Evolutionary conservation across 2,888 invertebrate species (phyloP), one percentile per base, ranked within the genome.

Genomic region (Malacosoma neustria): DNA sequence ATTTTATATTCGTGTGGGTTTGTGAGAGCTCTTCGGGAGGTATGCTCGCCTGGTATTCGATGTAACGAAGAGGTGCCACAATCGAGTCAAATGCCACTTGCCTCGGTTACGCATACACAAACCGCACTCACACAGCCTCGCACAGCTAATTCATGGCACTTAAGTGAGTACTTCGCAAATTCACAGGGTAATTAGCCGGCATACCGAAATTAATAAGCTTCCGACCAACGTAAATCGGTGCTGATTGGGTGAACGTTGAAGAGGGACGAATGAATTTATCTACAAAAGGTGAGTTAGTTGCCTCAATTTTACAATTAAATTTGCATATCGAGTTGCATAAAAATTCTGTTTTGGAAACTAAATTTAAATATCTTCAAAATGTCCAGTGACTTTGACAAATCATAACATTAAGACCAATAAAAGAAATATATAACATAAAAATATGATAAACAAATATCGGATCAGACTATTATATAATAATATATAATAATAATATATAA

Each of bases 221-320:
- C 65, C 66, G 68, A 64, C 65, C 69, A 67, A 62, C 70, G 63
- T 66, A 72, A 73, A 77, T 75, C 76, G 60, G 59, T 61, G 60
- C 68, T 77, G 77, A 82, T 81, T 80, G 75, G 64, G 65, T 63
- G 71, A 62, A 59, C 65, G 52, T 49, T 74, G 63, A 77, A 79
- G 79, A 76, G 76, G 72, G 60, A 72, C 82, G 82, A 64, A 85
- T 85, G 85, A 85, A 85, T 85, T 72, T 85, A 74, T 84, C 82
- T 67, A 85, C 85, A 52, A 85, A 72, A 52, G 80, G 85, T 85
- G 57, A 79, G 81, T 68, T 43, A 2, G 9, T 11, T 36, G 36
- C 30, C 22, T 22, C 22, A 22, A 3, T 4, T 22, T 22, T 7
- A 9, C 5, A 22, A 22, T 7, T 9, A 22, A 22, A 22, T 7